These are phyloP conservation scores for Conops quadrifasciatus DNA, from an alignment of 2,888 invertebrate species.

Conservation along the genomic window DNA sequence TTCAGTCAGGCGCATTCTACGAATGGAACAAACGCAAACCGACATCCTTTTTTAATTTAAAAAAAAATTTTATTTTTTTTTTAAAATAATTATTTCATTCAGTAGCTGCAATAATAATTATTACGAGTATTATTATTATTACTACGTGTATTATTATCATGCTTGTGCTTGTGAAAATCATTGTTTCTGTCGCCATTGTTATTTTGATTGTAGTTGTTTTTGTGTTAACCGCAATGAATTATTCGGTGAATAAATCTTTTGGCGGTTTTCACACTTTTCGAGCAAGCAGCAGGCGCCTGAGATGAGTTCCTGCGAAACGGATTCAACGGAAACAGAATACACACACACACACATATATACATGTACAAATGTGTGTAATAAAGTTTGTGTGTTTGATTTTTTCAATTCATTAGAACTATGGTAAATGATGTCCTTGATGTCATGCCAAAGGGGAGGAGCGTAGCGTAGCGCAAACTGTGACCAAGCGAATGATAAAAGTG, in stretches of 20 bases:
- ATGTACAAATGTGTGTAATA: constrained; percentile 22
- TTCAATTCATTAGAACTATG: too few relatives aligned
- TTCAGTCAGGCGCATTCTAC: not conserved
- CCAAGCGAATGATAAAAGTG: too few relatives aligned
- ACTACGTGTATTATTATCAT: constrained; percentile 23
- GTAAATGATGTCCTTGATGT: too few relatives aligned
- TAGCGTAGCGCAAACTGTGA: too few relatives aligned
- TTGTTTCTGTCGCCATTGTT: constrained; percentile 9
- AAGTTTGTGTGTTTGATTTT: too few relatives aligned
- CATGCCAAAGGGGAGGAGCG: too few relatives aligned
- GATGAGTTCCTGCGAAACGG: too few relatives aligned
- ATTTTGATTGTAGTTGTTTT: constrained; percentile 27
- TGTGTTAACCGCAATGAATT: constrained; percentile 46
- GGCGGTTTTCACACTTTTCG: constrained; percentile 48
- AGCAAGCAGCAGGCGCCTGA: not conserved
- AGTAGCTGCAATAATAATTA: constrained; percentile 3
- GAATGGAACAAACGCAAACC: not conserved
- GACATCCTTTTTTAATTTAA: not conserved
- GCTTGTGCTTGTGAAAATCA: constrained; percentile 30
- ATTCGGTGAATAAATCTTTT: constrained; percentile 57
- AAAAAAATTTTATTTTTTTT: constrained; percentile 1
- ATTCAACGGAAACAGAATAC: constrained; percentile 8
- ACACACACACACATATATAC: not conserved
- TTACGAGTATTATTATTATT: not conserved
- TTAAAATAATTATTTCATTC: constrained; percentile 32